Evolutionary conservation across 2,113 vertebrate genomes (phyloP), one percentile per base, ranked within the genome.

Genomic region (Vidua macroura): DNA sequence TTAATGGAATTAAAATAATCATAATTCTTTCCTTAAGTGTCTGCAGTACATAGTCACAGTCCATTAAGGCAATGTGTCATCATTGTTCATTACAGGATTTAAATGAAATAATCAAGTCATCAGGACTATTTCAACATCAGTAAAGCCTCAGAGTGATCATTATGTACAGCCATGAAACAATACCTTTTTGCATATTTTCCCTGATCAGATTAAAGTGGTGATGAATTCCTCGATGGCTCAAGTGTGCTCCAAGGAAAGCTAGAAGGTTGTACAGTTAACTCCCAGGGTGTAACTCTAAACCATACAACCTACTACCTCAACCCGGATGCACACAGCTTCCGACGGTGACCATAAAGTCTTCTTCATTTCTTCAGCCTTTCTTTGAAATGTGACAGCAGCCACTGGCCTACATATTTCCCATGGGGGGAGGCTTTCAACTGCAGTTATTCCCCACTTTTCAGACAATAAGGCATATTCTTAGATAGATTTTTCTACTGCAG

Each of bases 261-360:
- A 99, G 99, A 99, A 99, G 99, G 99, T 99, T 99, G 99, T 99
- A 99, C 98, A 99, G 99, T 99, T 99, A 99, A 99, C 99, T 99
- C 99, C 99, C 99, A 99, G 98, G 99, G 98, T 99, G 98, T 99
- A 98, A 99, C 99, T 99, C 99, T 99, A 99, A 99, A 99, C 99
- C 99, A 99, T 99, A 99, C 99, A 99, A 99, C 99, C 99, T 99
- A 99, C 99, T 99, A 99, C 99, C 99, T 99, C 99, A 99, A 99
- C 99, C 98, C 98, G 99, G 99, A 99, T 98, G 98, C 98, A 99
- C 99, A 99, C 99, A 98, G 98, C 97, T 98, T 98, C 98, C 97
- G 10, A 91, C 94, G 98, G 77, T 95, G 97, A 97, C 97, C 91
- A 91, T 95, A 97, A 97, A 97, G 69, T 98, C 97, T 94, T 98